Base-by-base conservation (phyloP, 2,888 invertebrate genomes). In the Stenotaenia linearis region DNA sequence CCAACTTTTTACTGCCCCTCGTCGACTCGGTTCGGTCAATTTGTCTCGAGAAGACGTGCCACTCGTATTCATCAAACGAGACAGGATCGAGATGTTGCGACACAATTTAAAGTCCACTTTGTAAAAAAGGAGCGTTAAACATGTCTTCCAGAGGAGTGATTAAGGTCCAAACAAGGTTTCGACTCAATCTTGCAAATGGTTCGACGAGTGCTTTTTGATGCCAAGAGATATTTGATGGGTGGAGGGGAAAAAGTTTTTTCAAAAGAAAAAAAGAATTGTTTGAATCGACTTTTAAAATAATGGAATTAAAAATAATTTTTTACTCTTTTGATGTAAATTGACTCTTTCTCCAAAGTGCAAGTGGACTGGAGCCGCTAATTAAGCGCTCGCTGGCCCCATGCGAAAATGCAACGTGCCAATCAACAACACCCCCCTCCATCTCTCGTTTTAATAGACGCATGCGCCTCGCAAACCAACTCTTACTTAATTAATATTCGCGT, bases 1-100 rank as follows among this genome's bases (percentile, higher is more conserved):
- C 61, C 28, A 61, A 61, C 61, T 61, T 61, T 61, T 61, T 61
- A 61, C 61, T 61, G 61, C 61, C 61, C 61, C 61, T 61, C 15
- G 12, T 61, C 15, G 61, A 18, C 61, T n/a, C 45, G 32, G 4
- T 32, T 61, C 28, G 61, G 61, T 61, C 61, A 61, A 61, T 61
- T 61, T 61, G 61, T 61, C 61, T 61, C 25, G 61, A 25, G 61
- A 25, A 61, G 61, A 61, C 25, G 28, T 28, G 28, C 61, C 61
- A 61, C 61, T 61, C 61, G 61, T 61, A 61, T 61, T 25, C 61
- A 61, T 61, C 61, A 61, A 61, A 25, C 28, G n/a, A 61, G 61
- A 61, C 61, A 61, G 61, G 5, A 61, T 61, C 61, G 61, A 61
- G 61, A 61, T 61, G 61, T 61, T 61, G 25, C 25, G 61, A 25